Percentiles rank a stretch among this genome's conserved stretches.
Conservation (phyloP, 2,113 vertebrate genomes). For the Sakesphorus luctuosus region DNA sequence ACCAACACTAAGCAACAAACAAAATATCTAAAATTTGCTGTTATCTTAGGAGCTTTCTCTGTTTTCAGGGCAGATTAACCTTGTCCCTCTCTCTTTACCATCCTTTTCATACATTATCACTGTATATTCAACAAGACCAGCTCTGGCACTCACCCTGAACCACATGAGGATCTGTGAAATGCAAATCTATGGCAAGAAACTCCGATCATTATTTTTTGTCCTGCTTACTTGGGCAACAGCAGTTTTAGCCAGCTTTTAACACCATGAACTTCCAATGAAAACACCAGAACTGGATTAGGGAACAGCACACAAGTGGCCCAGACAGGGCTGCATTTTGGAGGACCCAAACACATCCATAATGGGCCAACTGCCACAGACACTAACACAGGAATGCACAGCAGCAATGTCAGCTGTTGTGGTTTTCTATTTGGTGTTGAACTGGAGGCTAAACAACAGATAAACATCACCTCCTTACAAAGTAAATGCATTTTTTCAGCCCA, state of each 20-base stretch:
- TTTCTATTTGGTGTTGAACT: neutral
- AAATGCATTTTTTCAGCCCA: neutral
- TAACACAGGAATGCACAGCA: neutral
- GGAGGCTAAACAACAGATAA: neutral
- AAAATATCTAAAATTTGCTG: neutral
- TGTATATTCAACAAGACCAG: neutral
- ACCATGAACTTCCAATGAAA: neutral
- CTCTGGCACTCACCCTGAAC: neutral
- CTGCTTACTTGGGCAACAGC: neutral
- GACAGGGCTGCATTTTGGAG: neutral
- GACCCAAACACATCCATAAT: neutral
- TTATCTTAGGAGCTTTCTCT: neutral
- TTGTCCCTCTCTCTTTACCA: neutral
- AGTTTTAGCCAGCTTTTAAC: neutral
- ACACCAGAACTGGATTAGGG: neutral
- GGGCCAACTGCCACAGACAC: neutral
- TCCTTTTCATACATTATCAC: neutral
- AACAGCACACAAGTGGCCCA: neutral
- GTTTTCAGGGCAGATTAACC: neutral
- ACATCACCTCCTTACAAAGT: neutral
- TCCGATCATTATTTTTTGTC: neutral
- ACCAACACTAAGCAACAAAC: neutral
- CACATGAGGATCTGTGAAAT: fast-evolving
- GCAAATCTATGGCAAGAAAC: neutral
- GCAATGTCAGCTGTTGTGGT: neutral